Evolutionary conservation across 2,888 invertebrate species (phyloP), one percentile per base, ranked within the genome.

Genomic region (Podabrus alpinus): DNA sequence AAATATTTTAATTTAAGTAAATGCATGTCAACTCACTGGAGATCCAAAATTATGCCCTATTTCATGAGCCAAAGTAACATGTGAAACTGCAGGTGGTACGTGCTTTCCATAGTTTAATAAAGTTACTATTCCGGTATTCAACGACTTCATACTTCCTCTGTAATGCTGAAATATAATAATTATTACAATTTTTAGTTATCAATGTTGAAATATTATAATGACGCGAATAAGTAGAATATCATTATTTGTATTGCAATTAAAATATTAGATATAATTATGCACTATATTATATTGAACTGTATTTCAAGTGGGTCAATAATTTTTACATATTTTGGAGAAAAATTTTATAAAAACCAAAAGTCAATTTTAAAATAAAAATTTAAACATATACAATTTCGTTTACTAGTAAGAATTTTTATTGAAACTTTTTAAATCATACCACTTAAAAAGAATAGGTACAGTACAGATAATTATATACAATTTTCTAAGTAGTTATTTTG

Each of bases 41-140:
- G 97, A 97, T 79, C 99, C 99, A 86, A 99, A 99, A 89, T 99
- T 99, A 89, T 99, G 99, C 73, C 99, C 99, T 84, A 99, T 97
- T 90, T 99, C 99, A 88, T 99, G 99, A 15, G 99, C 99, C 80
- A 99, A 91, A 3, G 99, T 99, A 80, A 99, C 96, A 88, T 98
- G 98, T 11, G 97, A 97, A 64, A 99, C 98, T 70, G 98, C 96
- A n/a, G 98, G 96, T 75, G 98, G 97, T 77, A 99, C 98, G 88
- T 97, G 95, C 88, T 97, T 97, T 75, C 98, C 98, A 89, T 99
- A 99, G 90, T 99, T 99, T 79, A 99, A 90, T 79, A 98, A 90
- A 24, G 99, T 99, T 76, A 99, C 97, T 84, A 99, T 98, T 74
- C 99, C 99, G 1, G 99, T 99, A 89, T 99, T 99, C 80, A 99